These are phyloP conservation scores for Rana temporaria DNA, from an alignment of 2,113 vertebrate species.

Conservation along the genomic window DNA sequence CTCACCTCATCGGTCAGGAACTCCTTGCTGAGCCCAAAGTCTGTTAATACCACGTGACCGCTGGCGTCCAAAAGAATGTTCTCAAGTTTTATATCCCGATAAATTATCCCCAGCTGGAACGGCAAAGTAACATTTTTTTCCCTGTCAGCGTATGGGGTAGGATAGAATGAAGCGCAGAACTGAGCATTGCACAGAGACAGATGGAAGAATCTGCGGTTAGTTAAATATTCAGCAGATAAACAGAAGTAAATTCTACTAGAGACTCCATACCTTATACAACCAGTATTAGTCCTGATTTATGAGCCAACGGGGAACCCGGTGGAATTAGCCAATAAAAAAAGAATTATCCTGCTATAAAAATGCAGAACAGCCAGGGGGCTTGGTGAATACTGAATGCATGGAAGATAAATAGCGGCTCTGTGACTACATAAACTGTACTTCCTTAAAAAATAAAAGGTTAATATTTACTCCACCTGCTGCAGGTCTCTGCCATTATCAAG, in stretches of 20 bases:
- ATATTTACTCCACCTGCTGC: too few relatives aligned
- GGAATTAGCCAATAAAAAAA: too few relatives aligned
- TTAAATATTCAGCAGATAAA: constrained; percentile 2
- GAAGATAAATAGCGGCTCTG: too few relatives aligned
- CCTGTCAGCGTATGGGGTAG: background rate
- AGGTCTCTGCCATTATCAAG: too few relatives aligned
- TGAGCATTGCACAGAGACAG: background rate
- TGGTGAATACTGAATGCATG: too few relatives aligned
- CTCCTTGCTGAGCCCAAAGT: constrained; percentile 98
- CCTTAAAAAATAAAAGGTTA: too few relatives aligned
- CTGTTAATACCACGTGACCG: constrained; percentile 95
- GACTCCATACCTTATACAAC: too few relatives aligned
- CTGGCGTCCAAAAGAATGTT: constrained; percentile 95
- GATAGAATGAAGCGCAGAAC: background rate
- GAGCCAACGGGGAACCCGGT: too few relatives aligned
- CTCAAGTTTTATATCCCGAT: constrained; percentile 97
- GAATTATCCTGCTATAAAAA: too few relatives aligned
- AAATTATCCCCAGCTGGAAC: constrained; percentile 93
- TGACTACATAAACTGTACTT: too few relatives aligned
- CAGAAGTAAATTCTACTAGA: background rate
- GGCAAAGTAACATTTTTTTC: constrained; percentile 16
- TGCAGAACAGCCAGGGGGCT: too few relatives aligned
- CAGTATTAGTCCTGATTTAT: too few relatives aligned
- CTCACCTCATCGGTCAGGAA: constrained; percentile 93
- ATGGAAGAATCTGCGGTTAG: background rate